Conservation (phyloP, 2,888 invertebrate species). For the Beris morrisii region DNA sequence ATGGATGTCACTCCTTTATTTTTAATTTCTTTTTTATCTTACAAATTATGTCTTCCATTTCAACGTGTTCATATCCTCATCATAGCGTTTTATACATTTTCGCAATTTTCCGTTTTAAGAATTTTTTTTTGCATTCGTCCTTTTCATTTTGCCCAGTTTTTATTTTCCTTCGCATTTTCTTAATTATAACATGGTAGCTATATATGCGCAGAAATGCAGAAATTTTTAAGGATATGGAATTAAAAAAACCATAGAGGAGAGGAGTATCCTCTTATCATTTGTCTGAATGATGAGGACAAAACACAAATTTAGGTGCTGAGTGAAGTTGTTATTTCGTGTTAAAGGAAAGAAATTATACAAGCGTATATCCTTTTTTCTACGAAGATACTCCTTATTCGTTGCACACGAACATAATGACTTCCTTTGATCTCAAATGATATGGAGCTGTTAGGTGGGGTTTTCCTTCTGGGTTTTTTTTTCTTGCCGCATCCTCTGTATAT, state of each 20-base stretch:
- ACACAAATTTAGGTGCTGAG: conserved; percentile 4
- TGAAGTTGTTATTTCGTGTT: conserved; percentile 22
- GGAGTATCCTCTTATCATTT: conserved; percentile 5
- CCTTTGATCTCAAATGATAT: conserved; percentile 32
- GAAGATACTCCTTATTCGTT: conserved; percentile 21
- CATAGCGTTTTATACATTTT: conserved; percentile 12
- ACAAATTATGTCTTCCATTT: not conserved
- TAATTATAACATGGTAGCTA: conserved; percentile 13
- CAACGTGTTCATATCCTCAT: conserved; percentile 15
- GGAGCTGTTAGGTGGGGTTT: conserved; percentile 2
- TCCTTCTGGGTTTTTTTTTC: not conserved
- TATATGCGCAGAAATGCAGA: conserved; percentile 12
- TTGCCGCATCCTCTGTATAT: not conserved
- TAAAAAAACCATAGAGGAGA: not conserved
- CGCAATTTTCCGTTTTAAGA: conserved; percentile 17
- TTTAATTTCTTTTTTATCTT: not conserved
- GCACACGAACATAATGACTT: conserved; percentile 33
- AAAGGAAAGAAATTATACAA: conserved; percentile 18
- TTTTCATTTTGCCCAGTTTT: not conserved
- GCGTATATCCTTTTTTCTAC: conserved; percentile 25
- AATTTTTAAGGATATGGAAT: conserved; percentile 16
- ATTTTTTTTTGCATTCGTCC: not conserved
- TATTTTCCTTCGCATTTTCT: not conserved
- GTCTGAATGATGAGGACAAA: conserved; percentile 10
- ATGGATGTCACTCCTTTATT: no score